These are phyloP conservation scores for Drosophila navojoa DNA, from an alignment of 1,140 invertebrate genomes.

Conservation along the genomic window DNA sequence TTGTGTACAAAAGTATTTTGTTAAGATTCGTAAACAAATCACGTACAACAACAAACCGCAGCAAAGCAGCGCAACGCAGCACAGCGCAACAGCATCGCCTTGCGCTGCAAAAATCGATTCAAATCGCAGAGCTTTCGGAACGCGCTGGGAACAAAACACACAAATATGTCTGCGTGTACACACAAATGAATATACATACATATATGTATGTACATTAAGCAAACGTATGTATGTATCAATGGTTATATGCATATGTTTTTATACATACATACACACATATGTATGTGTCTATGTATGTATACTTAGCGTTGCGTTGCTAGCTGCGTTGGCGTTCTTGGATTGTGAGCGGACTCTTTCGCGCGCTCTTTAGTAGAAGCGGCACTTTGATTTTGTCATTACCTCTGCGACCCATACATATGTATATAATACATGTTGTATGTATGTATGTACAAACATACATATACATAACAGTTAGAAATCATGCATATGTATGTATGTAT, in stretches of 20 bases:
- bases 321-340: too few relatives aligned
- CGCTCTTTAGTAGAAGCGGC: background rate
- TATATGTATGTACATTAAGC: too few relatives aligned
- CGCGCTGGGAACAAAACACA: constrained; percentile 23
- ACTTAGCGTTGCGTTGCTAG: too few relatives aligned
- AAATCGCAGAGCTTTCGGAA: constrained; percentile 38
- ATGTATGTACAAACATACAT: background rate
- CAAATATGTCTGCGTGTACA: too few relatives aligned
- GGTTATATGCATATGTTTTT: too few relatives aligned
- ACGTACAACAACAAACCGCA: constrained; percentile 66
- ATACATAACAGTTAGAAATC: background rate
- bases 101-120: constrained; percentile 29
- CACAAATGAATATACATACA: too few relatives aligned
- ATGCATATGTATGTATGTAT: background rate
- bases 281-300: too few relatives aligned
- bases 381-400: background rate
- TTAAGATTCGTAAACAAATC: constrained; percentile 80
- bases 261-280: too few relatives aligned
- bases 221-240: background rate
- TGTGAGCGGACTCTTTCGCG: constrained; percentile 24
- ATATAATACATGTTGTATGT: too few relatives aligned
- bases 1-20: constrained; percentile 68
- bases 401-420: background rate
- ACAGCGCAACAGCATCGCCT: constrained; percentile 2
- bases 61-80: constrained; percentile 16